Conservation (phyloP, 1,140 invertebrate genomes). For the Orius insidiosus region DNA sequence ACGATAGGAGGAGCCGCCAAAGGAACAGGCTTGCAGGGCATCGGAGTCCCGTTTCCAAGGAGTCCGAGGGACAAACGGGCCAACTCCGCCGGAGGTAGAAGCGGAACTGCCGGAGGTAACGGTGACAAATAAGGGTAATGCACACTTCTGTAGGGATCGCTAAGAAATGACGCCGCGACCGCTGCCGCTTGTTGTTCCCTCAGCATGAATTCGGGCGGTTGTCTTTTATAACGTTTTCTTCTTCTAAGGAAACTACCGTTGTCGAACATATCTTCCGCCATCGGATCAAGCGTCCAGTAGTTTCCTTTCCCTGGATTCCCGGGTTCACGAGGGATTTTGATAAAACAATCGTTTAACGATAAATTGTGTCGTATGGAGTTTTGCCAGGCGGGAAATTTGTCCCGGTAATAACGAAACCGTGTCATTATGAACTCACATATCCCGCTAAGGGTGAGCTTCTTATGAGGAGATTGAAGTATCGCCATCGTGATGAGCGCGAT, state of each 20-base stretch:
- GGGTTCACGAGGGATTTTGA: conserved; percentile 94
- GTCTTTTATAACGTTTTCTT: conserved; percentile 86
- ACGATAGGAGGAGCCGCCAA: neutral
- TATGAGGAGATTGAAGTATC: conserved; percentile 90
- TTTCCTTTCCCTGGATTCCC: conserved; percentile 98
- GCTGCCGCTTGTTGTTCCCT: conserved; percentile 27
- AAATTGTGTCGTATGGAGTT: conserved; percentile 96
- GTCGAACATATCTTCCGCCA: conserved; percentile 98
- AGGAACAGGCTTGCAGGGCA: conserved; percentile 2
- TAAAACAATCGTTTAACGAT: conserved; percentile 95
- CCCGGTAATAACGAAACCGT: conserved; percentile 89
- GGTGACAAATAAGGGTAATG: neutral
- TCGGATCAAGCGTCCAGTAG: conserved; percentile 95
- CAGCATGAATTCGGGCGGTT: conserved; percentile 39
- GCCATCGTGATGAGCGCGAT: conserved; percentile 97
- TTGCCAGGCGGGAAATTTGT: conserved; percentile 91
- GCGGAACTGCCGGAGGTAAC: neutral
- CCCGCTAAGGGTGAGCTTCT: conserved; percentile 88
- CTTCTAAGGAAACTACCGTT: conserved; percentile 92
- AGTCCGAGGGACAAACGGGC: conserved; percentile 1
- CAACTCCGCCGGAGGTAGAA: conserved; percentile 1
- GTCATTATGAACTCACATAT: conserved; percentile 99
- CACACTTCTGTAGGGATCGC: conserved; percentile 23
- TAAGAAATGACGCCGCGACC: conserved; percentile 24
- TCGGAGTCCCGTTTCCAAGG: neutral